phyloP scores from a whole-genome alignment of 2,888 invertebrate species.

The Slavum lentiscoides region DNA sequence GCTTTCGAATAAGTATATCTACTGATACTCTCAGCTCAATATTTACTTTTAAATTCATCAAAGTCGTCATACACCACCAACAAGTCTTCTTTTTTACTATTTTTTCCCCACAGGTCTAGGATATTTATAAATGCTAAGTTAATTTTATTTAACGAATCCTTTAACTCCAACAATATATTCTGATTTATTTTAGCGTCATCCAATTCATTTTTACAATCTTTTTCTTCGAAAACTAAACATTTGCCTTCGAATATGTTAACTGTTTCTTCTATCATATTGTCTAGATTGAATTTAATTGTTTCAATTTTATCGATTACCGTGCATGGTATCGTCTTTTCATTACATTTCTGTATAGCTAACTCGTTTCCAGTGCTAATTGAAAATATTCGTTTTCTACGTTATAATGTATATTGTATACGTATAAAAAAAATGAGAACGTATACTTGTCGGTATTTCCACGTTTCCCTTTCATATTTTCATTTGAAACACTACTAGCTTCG shows the following conservation, averaged over 20 bases:
- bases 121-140: background rate
- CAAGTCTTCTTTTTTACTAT: background rate
- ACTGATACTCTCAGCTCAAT: background rate
- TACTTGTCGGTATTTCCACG: background rate
- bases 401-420: background rate
- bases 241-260: background rate
- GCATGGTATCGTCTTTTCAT: conserved; percentile 10
- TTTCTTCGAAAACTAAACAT: background rate
- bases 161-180: background rate
- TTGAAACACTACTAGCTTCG: too few relatives aligned
- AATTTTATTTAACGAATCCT: background rate
- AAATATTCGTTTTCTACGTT: background rate
- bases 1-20: background rate
- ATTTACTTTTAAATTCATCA: background rate
- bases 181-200: background rate
- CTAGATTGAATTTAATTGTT: conserved; percentile 6
- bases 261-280: conserved; percentile 7
- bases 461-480: background rate
- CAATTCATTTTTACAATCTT: background rate
- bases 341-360: background rate
- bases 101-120: background rate
- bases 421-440: background rate
- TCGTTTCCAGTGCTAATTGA: background rate
- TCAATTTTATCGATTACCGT: conserved; percentile 5
- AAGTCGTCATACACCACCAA: background rate